Evolutionary conservation across 2,113 vertebrate species (phyloP).

Genomic region (Ageneiosus marmoratus): DNA sequence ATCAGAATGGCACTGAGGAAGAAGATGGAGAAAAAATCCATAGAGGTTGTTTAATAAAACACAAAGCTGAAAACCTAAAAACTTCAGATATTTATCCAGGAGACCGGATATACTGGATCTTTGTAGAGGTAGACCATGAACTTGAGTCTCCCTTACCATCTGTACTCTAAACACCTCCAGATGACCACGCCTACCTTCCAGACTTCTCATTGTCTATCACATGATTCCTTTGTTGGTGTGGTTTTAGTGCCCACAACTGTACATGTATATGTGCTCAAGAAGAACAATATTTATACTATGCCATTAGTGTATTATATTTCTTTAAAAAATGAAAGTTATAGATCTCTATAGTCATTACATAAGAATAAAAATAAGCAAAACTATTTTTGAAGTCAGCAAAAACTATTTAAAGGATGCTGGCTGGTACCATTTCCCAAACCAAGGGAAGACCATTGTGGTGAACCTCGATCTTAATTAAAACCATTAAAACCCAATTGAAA

Average conservation of each 20-base stretch:
- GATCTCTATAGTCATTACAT: not conserved
- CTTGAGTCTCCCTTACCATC: not conserved
- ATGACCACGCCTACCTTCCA: slow-evolving; percentile 36
- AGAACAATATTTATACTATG: not conserved
- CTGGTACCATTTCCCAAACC: slow-evolving; percentile 48
- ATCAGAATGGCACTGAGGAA: slow-evolving; percentile 46
- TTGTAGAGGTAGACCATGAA: slow-evolving; percentile 12
- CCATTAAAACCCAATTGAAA: slow-evolving; percentile 58
- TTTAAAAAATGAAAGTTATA: too few relatives aligned
- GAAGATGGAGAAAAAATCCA: slow-evolving; percentile 54
- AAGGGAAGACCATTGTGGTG: slow-evolving; percentile 59
- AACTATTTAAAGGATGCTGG: slow-evolving; percentile 46
- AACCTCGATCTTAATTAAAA: slow-evolving; percentile 60
- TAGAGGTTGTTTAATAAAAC: slow-evolving; percentile 14
- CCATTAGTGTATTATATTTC: not conserved
- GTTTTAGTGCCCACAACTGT: not conserved
- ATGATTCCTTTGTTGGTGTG: not conserved
- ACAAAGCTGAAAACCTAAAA: not conserved
- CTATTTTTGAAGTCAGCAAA: not conserved
- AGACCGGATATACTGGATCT: not conserved
- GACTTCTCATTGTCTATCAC: not conserved
- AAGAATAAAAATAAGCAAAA: not conserved
- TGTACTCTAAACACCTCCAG: slow-evolving; percentile 41
- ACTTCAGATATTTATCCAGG: not conserved
- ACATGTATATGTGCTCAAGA: not conserved